phyloP scores from a whole-genome alignment of 1,140 invertebrate species.

The Caenorhabditis remanei region DNA sequence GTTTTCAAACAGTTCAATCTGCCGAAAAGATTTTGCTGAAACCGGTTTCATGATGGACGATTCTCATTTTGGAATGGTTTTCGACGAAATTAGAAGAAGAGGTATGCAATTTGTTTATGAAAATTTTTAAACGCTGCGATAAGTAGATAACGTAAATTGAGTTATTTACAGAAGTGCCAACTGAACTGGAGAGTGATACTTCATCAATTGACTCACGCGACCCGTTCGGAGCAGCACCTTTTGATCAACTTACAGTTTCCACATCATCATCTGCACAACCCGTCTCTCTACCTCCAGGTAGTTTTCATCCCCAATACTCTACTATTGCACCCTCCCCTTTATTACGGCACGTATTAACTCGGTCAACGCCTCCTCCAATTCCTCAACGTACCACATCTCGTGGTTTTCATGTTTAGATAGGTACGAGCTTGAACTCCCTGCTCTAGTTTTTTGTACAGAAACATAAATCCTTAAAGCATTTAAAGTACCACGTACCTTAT shows the following conservation, averaged over 20 bases:
- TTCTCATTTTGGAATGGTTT: conserved; percentile 32
- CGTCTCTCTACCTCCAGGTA: conserved; percentile 43
- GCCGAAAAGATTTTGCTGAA: not conserved
- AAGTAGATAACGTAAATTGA: no score
- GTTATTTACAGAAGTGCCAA: not conserved
- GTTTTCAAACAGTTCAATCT: not conserved
- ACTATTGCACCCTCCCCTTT: conserved; percentile 30
- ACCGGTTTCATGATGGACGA: conserved; percentile 17
- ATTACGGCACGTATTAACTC: conserved; percentile 48
- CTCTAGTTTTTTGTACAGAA: not conserved
- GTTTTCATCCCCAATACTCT: not conserved
- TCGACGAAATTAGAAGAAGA: conserved; percentile 53
- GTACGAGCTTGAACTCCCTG: not conserved
- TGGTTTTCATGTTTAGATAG: conserved; percentile 24
- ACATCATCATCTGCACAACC: conserved; percentile 27
- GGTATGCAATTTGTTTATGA: not conserved
- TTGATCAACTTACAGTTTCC: conserved; percentile 57
- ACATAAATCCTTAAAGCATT: no score
- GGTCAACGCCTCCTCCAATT: not conserved
- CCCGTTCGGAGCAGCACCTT: conserved; percentile 63
- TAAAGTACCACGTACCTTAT: no score
- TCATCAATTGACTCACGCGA: conserved; percentile 58
- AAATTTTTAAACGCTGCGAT: no score
- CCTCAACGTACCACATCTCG: conserved; percentile 38
- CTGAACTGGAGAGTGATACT: conserved; percentile 29